phyloP scores from a whole-genome alignment of 2,797 vertebrate species.

The Peromyscus melanophrys region DNA sequence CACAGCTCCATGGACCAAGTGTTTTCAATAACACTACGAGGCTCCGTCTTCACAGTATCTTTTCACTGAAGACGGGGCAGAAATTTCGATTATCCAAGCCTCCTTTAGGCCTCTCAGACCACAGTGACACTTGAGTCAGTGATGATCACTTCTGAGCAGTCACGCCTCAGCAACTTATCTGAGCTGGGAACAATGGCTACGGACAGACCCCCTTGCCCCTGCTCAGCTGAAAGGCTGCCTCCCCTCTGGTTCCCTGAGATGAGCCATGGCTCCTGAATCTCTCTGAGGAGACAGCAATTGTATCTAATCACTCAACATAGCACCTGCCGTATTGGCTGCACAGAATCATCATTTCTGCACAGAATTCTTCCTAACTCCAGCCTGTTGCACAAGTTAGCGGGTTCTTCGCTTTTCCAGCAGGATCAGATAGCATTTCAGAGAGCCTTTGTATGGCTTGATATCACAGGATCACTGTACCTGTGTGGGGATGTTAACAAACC shows the following conservation, averaged over 20 bases:
- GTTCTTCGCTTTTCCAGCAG: slow-evolving; percentile 36
- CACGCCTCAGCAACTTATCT: not conserved
- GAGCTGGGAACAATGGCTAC: not conserved
- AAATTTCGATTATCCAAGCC: slow-evolving; percentile 40
- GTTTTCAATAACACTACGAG: not conserved
- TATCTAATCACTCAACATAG: slow-evolving; percentile 27
- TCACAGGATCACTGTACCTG: slow-evolving; percentile 62
- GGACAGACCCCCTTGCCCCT: not conserved
- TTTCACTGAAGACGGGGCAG: not conserved
- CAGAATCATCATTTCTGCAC: not conserved
- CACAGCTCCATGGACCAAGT: not conserved
- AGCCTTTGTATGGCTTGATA: slow-evolving; percentile 36
- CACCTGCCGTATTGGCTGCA: not conserved
- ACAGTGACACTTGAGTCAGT: slow-evolving; percentile 43
- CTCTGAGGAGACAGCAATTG: slow-evolving; percentile 66
- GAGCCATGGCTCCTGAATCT: slow-evolving; percentile 48
- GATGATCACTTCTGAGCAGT: slow-evolving; percentile 7
- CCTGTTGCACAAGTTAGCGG: not conserved
- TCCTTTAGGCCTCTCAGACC: slow-evolving; percentile 15
- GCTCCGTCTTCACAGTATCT: slow-evolving; percentile 19
- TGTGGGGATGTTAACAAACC: slow-evolving; percentile 68
- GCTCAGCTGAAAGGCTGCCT: not conserved
- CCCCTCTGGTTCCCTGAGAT: slow-evolving; percentile 11
- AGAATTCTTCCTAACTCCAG: not conserved
- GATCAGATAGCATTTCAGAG: slow-evolving; percentile 64